Evolutionary conservation across 2,797 vertebrate species (phyloP), one percentile per base, ranked within the genome.

Genomic region (Sciurus carolinensis): DNA sequence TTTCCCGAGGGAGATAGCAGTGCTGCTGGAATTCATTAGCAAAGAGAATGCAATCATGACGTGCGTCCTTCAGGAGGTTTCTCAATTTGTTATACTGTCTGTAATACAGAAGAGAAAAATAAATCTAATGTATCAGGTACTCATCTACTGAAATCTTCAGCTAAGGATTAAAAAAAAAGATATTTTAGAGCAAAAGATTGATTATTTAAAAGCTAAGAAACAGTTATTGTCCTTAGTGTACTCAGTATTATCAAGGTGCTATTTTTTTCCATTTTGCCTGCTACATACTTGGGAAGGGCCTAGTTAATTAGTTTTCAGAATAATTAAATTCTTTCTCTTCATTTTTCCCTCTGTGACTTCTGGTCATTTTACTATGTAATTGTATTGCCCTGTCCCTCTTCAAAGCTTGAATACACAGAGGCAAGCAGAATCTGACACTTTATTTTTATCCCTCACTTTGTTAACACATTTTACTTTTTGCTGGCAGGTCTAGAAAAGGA

Each of bases 11-110:
- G 92, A 99, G 98, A 83, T 99, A 99, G 50, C 99, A 99, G 87
- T 98, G 98, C 96, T 98, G 98, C 84, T 99, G 99, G 97, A 99
- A 99, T 57, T 99, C 99, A 66, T 99, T 99, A 47, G 99, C 99
- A 97, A 99, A 99, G 96, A 99, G 98, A 28, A 99, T 75, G 0
- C 99, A 99, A 93, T 99, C 99, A 0, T 98, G 99, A 0, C 99
- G 99, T 1, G 99, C 98, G 95, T 99, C 99, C 97, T 99, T 99
- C 87, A 99, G 89, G 0, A 99, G 98, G 95, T 97, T 99, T 11
- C 99, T 98, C 92, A 99, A 95, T 81, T 99, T 99, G 97, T 99
- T 99, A 98, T 99, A 99, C 66, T 99, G 99, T 92, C 99, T 99
- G 97, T 7, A 97, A 90, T 71, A 80, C 0, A 11, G 76, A 97